Conservation (phyloP, 1,140 invertebrate genomes). For the Zaprionus gabonicus region DNA sequence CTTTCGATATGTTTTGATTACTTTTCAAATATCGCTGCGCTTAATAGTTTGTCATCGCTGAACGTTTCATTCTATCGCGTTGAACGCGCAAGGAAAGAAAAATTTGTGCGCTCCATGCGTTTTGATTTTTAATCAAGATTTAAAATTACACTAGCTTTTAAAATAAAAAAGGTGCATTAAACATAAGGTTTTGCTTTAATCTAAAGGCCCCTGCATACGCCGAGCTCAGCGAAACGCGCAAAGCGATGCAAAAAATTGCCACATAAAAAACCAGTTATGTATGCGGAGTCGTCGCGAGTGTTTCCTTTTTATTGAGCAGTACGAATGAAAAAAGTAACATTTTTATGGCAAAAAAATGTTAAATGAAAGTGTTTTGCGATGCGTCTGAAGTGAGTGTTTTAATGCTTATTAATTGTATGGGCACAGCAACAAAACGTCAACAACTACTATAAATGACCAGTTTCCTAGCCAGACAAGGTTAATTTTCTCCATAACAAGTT, state of each 20-base stretch:
- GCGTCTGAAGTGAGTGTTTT: conserved; percentile 31
- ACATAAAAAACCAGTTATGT: conserved; percentile 68
- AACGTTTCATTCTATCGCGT: conserved; percentile 40
- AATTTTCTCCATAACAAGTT: conserved; percentile 38
- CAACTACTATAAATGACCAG: conserved; percentile 29
- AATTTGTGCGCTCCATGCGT: conserved; percentile 17
- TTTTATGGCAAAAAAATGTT: conserved; percentile 56
- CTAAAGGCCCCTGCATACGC: background rate
- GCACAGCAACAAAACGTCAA: conserved; percentile 39
- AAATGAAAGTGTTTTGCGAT: conserved; percentile 74
- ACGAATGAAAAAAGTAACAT: conserved; percentile 37
- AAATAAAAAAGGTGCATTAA: conserved; percentile 21
- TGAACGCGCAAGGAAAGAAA: conserved; percentile 43
- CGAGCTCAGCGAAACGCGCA: conserved; percentile 10
- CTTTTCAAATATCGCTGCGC: conserved; percentile 19
- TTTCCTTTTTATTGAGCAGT: conserved; percentile 61
- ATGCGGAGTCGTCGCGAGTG: conserved; percentile 50
- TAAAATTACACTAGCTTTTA: conserved; percentile 14
- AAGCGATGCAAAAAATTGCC: conserved; percentile 34
- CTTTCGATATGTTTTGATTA: background rate
- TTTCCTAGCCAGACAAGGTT: conserved; percentile 42
- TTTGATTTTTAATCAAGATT: conserved; percentile 19
- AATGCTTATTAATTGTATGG: conserved; percentile 56
- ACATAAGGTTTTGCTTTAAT: conserved; percentile 7
- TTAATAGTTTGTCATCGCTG: conserved; percentile 4